Conservation (phyloP, 2,888 invertebrate species). For the Julus scanicus region DNA sequence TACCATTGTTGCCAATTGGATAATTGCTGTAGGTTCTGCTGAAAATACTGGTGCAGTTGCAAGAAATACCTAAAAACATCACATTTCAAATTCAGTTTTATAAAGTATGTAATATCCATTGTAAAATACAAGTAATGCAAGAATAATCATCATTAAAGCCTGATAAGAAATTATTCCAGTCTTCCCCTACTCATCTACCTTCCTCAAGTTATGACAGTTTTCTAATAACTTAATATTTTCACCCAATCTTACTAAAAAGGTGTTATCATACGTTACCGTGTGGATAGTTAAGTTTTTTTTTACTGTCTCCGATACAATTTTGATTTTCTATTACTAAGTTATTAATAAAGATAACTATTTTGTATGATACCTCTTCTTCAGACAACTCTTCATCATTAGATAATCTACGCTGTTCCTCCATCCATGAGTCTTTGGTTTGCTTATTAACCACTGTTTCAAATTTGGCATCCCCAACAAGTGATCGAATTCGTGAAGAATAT, state of each 20-base stretch:
- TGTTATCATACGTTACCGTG: background rate
- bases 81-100: no score
- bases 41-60: slow-evolving; percentile 70
- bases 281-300: no score
- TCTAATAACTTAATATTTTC: background rate
- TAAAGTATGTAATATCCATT: no score
- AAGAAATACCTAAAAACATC: slow-evolving; percentile 54
- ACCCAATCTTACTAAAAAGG: no score
- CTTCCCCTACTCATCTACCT: no score
- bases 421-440: slow-evolving; percentile 91
- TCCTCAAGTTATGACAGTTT: no score
- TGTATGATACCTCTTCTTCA: slow-evolving; percentile 61
- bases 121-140: no score
- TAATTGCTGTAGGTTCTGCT: slow-evolving; percentile 85
- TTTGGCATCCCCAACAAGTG: slow-evolving; percentile 96
- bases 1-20: slow-evolving; percentile 50
- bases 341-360: slow-evolving; percentile 60
- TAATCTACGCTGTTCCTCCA: slow-evolving; percentile 65
- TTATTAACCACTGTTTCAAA: slow-evolving; percentile 96
- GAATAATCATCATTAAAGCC: no score
- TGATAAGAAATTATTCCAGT: no score
- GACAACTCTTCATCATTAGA: slow-evolving; percentile 61
- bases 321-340: no score
- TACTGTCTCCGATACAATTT: no score
- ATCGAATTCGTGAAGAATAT: slow-evolving; percentile 93